Base-by-base conservation (phyloP, 2,113 vertebrate genomes). In the Trichomycterus rosablanca region DNA sequence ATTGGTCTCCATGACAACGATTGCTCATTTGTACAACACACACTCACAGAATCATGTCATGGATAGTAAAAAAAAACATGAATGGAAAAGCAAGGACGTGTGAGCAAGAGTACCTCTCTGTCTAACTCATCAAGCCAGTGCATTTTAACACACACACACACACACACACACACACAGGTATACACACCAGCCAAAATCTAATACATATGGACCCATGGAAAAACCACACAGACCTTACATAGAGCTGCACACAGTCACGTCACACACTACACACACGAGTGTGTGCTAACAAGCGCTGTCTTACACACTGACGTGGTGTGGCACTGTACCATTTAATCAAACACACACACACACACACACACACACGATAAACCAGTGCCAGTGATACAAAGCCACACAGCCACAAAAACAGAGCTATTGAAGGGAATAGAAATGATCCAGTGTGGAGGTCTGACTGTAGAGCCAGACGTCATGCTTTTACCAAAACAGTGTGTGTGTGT, bases 1-100 rank as follows among this genome's bases (percentile, higher is more conserved):
- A 67, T 69, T 37, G 42, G 63, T 72, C 65, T 46, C 73, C 70
- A 66, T 72, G 63, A 69, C 70, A 72, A 75, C 73, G 43, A 18
- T 35, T 60, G 40, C 56, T 54, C 49, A 28, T 52, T 68, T 50
- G 30, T 46, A 57, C 58, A 30, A 59, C 59, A 18, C 63, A 35
- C 53, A 35, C 37, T 59, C 23, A 12, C 39, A 60, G 49, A 40
- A 69, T 75, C 69, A 75, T 56, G 66, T 75, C 66, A 72, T 66
- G 22, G 35, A 22, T 24, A 22, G n/a, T 48, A 48, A 30, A 56
- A 42, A 66, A 71, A 66, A 71, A 56, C 56, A 71, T 71, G 70
- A 63, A 57, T 72, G 66, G 30, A 44, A 45, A 58, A 54, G 45
- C 37, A n/a, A n/a, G n/a, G 16, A 63, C 42, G 18, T 74, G 52